Percentiles rank a stretch among this genome's conserved stretches.
Evolutionary conservation across 2,113 vertebrate genomes (phyloP).

Genomic region (Trichechus manatus): DNA sequence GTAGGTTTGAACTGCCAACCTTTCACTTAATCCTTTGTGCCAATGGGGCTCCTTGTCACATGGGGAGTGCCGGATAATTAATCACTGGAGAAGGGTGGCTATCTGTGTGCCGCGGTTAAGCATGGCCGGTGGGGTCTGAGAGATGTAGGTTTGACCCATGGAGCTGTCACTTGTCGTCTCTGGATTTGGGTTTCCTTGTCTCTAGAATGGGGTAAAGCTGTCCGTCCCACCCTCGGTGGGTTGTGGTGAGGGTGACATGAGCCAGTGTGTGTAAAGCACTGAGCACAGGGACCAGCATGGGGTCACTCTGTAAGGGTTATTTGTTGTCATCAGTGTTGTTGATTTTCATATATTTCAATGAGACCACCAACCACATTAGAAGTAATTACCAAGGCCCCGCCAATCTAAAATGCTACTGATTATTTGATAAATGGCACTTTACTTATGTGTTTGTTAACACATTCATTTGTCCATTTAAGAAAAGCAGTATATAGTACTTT

Average conservation of each 20-base stretch:
- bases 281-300: accelerated
- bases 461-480: neutral
- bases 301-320: too few relatives aligned
- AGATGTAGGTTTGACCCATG: neutral
- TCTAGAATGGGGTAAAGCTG: neutral
- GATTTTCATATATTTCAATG: neutral
- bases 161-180: neutral
- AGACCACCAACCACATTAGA: neutral
- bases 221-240: accelerated
- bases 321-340: too few relatives aligned
- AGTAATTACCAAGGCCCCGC: neutral
- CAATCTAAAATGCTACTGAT: accelerated
- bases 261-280: neutral
- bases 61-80: neutral
- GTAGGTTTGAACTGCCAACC: neutral
- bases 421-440: neutral
- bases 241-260: neutral
- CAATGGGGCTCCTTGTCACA: neutral
- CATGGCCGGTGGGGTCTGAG: neutral
- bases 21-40: neutral
- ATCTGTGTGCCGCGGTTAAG: neutral
- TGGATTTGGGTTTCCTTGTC: neutral
- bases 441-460: accelerated
- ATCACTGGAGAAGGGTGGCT: neutral
- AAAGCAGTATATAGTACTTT: neutral